Base-by-base conservation (phyloP, 2,888 invertebrate genomes). In the Tachystola acroxantha region DNA sequence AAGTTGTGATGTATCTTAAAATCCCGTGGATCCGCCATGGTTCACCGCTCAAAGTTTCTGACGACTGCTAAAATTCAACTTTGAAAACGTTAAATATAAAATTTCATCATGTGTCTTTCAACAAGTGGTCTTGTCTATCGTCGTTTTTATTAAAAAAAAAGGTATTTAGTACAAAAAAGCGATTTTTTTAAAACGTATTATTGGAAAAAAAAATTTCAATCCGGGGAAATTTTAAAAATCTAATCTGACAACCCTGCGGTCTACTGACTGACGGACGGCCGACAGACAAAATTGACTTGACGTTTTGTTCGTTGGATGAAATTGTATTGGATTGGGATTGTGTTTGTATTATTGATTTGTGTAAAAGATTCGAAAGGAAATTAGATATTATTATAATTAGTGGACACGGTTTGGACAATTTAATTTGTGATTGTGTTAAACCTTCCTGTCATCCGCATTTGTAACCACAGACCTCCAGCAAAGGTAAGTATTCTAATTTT, bases 281-380 rank as follows among this genome's bases (percentile, higher is more conserved):
- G 16, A 16, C 16, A 16, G 16, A 4, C 16, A 6, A 16, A 34
- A 34, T 53, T 46, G 45, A 42, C 59, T 4, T 16, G 16, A 16
- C 16, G 16, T 16, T 16, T 16, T 16, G 16, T 4, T 16, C 6
- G 16, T 16, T 16, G 3, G 16, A 4, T 16, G 16, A 4, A n/a
- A n/a, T n/a, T n/a, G n/a, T n/a, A 3, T 3, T 16, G 16, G 16
- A 4, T 16, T 16, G 16, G 48, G 55, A 45, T 60, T 64, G 27
- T 64, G 6, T 64, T 33, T 60, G 57, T 65, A 56, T n/a, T 68
- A 69, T 69, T 61, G 66, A 69, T 65, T 43, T 52, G 43, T 35
- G 29, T 32, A 37, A 13, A 42, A 40, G 39, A 55, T 53, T 53
- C 45, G 43, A 48, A 36, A 45, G 25, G 25, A 19, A 36, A 45